Evolutionary conservation across 92 coral and sea anemone genomes (phyloP), one percentile per base, ranked within the genome.

Genomic region (Porites lobata): DNA sequence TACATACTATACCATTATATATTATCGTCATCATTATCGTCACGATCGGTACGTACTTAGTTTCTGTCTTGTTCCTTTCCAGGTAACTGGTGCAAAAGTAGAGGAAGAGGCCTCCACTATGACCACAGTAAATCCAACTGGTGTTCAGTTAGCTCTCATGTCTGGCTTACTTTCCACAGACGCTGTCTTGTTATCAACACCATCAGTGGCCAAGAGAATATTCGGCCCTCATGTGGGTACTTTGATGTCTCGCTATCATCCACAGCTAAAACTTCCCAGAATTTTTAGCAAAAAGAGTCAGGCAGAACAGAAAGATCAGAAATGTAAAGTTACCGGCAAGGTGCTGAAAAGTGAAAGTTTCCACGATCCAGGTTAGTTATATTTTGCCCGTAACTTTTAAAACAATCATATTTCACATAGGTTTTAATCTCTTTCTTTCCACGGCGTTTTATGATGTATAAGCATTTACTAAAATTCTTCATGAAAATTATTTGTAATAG

Each of bases 171-270:
- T 96, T 7, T 90, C 99, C 1, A 96, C 99, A 6, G 83, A 92
- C 32, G 88, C 94, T 9, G 94, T 94, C 80, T 88, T 94, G 8
- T 61, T 92, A 67, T 84, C 98, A 18, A 85, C 94, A 0, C 99
- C 99, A 32, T 70, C 92, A 0, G 96, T 98, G 7, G 94, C 94
- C n/a, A 98, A 92, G 66, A 86, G 97, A 86, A 91, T 96, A 59
- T 90, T 95, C 59, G 99, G 98, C 0, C 98, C 98, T 12, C 99
- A 98, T 69, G 74, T 96, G 17, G 99, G 99, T 21, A 87, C 88
- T 62, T 73, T 96, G 72, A 82, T 96, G 9, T 90, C 88, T n/a
- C 93, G 91, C 67, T 91, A 88, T 51, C 91, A 91, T 79, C 99
- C 98, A 18, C 85, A 87, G 7, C 72, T 94, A 61, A 88, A 91